Evolutionary conservation across 1,140 invertebrate genomes (phyloP), one percentile per base, ranked within the genome.

Genomic region (Solenopsis fugax): DNA sequence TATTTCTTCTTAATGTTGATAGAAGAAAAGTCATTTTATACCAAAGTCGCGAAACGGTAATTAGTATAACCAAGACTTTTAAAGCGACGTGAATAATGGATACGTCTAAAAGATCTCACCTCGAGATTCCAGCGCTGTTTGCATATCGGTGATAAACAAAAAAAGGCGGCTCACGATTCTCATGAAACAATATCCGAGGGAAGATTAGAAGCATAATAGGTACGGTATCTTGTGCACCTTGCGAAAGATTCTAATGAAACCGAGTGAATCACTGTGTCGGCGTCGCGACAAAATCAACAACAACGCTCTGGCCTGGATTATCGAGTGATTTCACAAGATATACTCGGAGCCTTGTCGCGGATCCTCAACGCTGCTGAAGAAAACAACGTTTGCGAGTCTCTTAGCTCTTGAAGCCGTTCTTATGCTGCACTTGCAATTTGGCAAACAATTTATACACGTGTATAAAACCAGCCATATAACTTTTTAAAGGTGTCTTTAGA

Each of bases 101-200:
- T 18, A 45, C 52, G 41, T n/a, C 21, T 73, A 48, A 75, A 84
- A 60, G 16, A 50, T 84, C 48, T 82, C 3, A 73, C 29, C 69
- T 75, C 41, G n/a, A 84, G 54, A 64, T 75, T 84, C n/a, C 18
- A 37, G 4, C 37, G 4, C n/a, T 82, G 41, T 84, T 75, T 75
- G 45, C 56, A 84, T 71, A 84, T 50, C 72, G n/a, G 41, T 50
- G 54, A 84, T 84, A 84, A 84, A 82, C 54, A 4, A 34, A 84
- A 21, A 81, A 24, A 45, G 54, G 62, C n/a, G 24, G 13, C 21
- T 62, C n/a, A 18, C 24, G 18, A 21, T 37, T 7, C 65, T 56
- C 50, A 41, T 34, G 29, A 48, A 82, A 82, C 41, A 82, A 73
- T 73, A 45, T n/a, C 7, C 65, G 3, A 48, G 9, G 16, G 24